Evolutionary conservation across 2,113 vertebrate genomes (phyloP).

Genomic region (Bombycilla garrulus): DNA sequence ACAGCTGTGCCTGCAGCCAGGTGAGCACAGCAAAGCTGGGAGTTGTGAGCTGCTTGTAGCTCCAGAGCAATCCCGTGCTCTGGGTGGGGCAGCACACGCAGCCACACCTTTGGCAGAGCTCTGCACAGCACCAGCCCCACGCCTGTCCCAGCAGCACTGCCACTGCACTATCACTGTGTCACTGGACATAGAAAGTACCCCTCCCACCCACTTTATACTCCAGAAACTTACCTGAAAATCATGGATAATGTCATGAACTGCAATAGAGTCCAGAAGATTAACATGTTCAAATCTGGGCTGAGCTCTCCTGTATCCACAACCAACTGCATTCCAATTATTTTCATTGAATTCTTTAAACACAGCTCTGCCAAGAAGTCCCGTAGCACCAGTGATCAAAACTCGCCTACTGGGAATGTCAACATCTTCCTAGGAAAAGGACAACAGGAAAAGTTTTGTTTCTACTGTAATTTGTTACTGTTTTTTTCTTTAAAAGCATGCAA

Average conservation of each 20-base stretch:
- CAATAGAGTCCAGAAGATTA: constrained; percentile 85
- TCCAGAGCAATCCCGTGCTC: neutral
- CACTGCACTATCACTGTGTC: too few relatives aligned
- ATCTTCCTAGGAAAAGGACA: constrained; percentile 75
- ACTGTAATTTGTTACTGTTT: neutral
- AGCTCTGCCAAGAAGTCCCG: constrained; percentile 90
- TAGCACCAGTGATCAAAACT: constrained; percentile 90
- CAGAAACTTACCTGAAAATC: constrained; percentile 83
- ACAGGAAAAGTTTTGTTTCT: neutral
- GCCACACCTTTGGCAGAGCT: neutral
- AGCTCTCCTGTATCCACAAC: constrained; percentile 86
- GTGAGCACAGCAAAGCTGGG: neutral
- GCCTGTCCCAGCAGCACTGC: too few relatives aligned
- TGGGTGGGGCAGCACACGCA: neutral
- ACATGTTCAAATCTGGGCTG: constrained; percentile 85
- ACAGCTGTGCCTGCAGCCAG: neutral
- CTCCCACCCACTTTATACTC: neutral
- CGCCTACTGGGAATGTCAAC: constrained; percentile 72
- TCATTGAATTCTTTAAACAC: constrained; percentile 88
- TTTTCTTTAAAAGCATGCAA: neutral
- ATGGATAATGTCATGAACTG: constrained; percentile 81
- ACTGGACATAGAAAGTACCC: accelerated
- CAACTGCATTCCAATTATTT: constrained; percentile 82
- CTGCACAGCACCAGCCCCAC: neutral
- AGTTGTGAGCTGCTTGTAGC: neutral